A percentile compares a stretch with the other conserved stretches of the same genome.
phyloP scores from a whole-genome alignment of 2,888 invertebrate species.

The Andrena bicolor region DNA sequence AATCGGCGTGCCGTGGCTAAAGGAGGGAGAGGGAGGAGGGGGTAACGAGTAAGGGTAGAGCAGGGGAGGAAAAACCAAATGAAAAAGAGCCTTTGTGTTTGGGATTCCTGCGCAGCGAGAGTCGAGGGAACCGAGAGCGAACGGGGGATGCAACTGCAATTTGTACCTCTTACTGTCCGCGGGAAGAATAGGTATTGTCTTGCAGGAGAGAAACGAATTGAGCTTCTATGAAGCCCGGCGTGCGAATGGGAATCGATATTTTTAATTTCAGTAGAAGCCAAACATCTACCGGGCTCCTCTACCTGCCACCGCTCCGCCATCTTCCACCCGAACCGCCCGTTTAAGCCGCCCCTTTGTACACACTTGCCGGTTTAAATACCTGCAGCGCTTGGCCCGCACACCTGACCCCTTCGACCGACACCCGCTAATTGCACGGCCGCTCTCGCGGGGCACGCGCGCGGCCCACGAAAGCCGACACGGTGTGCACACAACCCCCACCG shows the following conservation, averaged over 20 bases:
- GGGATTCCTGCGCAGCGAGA: slow-evolving; percentile 78
- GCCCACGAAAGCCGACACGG: slow-evolving; percentile 21
- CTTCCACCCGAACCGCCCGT: slow-evolving; percentile 31
- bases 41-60: slow-evolving; percentile 53
- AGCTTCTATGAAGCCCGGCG: slow-evolving; percentile 82
- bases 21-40: slow-evolving; percentile 37
- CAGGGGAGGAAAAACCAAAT: slow-evolving; percentile 82
- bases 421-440: slow-evolving; percentile 57
- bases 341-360: slow-evolving; percentile 58
- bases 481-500: not conserved
- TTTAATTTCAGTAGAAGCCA: slow-evolving; percentile 85
- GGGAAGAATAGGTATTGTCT: slow-evolving; percentile 84
- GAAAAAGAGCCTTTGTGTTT: slow-evolving; percentile 85
- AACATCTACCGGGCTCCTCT: slow-evolving; percentile 78
- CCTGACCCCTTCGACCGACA: slow-evolving; percentile 40
- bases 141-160: slow-evolving; percentile 82
- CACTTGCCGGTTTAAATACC: slow-evolving; percentile 59
- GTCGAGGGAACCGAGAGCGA: slow-evolving; percentile 64
- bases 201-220: slow-evolving; percentile 84
- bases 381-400: slow-evolving; percentile 32
- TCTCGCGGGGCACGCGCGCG: slow-evolving; percentile 5
- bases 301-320: slow-evolving; percentile 32
- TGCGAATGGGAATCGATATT: slow-evolving; percentile 84
- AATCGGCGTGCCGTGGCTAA: slow-evolving; percentile 38
- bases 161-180: slow-evolving; percentile 85